A percentile compares a stretch with the other conserved stretches of the same genome.
These are phyloP conservation scores for Nannospalax galili DNA, from an alignment of 2,113 vertebrate genomes.

Conservation along the genomic window DNA sequence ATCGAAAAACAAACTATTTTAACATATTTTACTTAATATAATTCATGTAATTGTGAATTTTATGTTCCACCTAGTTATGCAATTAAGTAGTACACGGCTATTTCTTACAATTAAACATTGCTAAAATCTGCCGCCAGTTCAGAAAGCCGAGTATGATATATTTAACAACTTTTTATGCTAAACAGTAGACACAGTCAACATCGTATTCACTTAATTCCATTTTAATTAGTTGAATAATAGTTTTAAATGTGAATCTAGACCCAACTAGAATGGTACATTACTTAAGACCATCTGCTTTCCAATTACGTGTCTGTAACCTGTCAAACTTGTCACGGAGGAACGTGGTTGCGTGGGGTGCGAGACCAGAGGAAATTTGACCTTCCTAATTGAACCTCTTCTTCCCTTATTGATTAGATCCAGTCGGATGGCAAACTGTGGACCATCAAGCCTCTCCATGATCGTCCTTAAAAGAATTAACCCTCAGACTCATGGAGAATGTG, in stretches of 20 bases:
- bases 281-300: slow-evolving; percentile 81
- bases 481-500: not conserved
- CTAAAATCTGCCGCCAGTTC: slow-evolving; percentile 80
- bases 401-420: too few relatives aligned
- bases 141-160: slow-evolving; percentile 83
- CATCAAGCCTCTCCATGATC: not conserved
- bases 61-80: slow-evolving; percentile 85
- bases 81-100: slow-evolving; percentile 86
- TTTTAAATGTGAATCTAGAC: slow-evolving; percentile 84
- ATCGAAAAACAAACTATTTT: slow-evolving; percentile 85
- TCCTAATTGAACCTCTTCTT: too few relatives aligned
- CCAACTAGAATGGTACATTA: slow-evolving; percentile 80
- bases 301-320: slow-evolving; percentile 72
- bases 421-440: not conserved
- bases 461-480: not conserved
- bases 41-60: slow-evolving; percentile 86
- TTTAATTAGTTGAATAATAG: slow-evolving; percentile 88
- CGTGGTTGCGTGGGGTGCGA: fast-evolving
- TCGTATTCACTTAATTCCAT: slow-evolving; percentile 87
- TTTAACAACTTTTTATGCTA: slow-evolving; percentile 87
- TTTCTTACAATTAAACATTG: slow-evolving; percentile 88
- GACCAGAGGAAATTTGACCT: not conserved
- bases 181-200: slow-evolving; percentile 86
- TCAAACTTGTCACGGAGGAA: slow-evolving; percentile 50
- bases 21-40: slow-evolving; percentile 89